Conservation (phyloP, 2,113 vertebrate species). For the Mionectes macconnelli region DNA sequence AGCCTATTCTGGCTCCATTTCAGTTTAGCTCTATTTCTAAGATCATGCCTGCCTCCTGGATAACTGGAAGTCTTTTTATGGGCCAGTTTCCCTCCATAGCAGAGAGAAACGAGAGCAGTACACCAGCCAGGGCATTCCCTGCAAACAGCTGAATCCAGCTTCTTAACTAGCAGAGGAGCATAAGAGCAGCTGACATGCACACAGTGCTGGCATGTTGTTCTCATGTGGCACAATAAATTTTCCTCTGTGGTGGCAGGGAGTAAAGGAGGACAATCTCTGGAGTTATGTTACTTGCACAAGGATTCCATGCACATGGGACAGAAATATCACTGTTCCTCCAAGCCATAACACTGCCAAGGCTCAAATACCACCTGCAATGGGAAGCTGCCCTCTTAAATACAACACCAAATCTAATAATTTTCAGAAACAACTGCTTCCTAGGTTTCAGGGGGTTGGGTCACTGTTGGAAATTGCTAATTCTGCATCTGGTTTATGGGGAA, state of each 20-base stretch:
- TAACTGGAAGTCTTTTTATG: neutral
- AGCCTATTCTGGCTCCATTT: neutral
- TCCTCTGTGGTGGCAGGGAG: neutral
- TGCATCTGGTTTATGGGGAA: neutral
- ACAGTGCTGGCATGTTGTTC: neutral
- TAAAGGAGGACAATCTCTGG: neutral
- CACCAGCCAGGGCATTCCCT: neutral
- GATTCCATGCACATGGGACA: neutral
- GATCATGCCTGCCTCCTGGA: neutral
- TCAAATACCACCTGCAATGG: neutral
- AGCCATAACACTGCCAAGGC: neutral
- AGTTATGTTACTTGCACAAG: neutral
- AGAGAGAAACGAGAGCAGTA: neutral
- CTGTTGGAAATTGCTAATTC: neutral
- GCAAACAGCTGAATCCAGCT: neutral
- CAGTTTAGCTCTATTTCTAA: neutral
- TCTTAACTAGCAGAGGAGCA: neutral
- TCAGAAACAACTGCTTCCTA: neutral
- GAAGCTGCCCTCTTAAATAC: neutral
- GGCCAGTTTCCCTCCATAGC: neutral
- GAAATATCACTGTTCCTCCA: neutral
- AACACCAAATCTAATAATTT: neutral
- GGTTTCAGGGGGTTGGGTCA: neutral
- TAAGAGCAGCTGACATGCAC: neutral
- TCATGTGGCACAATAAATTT: neutral